Conservation (phyloP, 2,888 invertebrate species). For the Nephrocerus scutellatus region DNA sequence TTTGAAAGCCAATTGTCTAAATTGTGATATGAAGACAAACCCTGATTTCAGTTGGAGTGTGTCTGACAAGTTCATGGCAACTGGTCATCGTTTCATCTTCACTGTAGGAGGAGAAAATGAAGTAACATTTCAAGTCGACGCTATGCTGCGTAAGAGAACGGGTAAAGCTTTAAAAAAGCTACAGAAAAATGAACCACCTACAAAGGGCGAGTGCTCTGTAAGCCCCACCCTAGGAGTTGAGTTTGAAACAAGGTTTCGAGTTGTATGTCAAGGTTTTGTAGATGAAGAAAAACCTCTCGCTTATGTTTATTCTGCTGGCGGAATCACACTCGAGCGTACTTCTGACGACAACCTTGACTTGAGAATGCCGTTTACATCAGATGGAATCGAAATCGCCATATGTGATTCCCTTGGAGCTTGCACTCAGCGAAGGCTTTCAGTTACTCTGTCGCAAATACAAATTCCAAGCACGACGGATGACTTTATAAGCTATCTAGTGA, state of each 20-base stretch:
- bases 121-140: slow-evolving; percentile 9
- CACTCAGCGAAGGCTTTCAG: slow-evolving; percentile 11
- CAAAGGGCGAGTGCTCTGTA: slow-evolving; percentile 20
- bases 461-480: slow-evolving; percentile 4
- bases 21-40: slow-evolving; percentile 7
- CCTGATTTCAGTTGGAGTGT: slow-evolving; percentile 11
- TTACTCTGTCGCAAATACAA: slow-evolving; percentile 15
- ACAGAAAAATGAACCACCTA: slow-evolving; percentile 21
- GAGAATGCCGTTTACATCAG: slow-evolving; percentile 9
- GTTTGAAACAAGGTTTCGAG: slow-evolving; percentile 24
- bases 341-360: slow-evolving; percentile 11
- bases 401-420: slow-evolving; percentile 27
- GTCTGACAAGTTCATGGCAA: slow-evolving; percentile 4
- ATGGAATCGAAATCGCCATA: slow-evolving; percentile 18
- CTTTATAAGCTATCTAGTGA: slow-evolving; percentile 7
- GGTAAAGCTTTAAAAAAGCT: slow-evolving; percentile 14
- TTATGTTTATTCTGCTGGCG: slow-evolving; percentile 20
- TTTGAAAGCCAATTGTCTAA: slow-evolving; percentile 18
- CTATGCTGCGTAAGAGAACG: background rate
- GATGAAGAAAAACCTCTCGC: slow-evolving; percentile 22
- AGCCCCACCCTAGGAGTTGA: slow-evolving; percentile 21
- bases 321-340: slow-evolving; percentile 22
- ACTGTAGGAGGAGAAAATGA: slow-evolving; percentile 1
- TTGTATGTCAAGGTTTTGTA: slow-evolving; percentile 21
- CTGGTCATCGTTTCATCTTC: slow-evolving; percentile 13